Conservation (phyloP, 2,888 invertebrate species). For the Clanis bilineata region DNA sequence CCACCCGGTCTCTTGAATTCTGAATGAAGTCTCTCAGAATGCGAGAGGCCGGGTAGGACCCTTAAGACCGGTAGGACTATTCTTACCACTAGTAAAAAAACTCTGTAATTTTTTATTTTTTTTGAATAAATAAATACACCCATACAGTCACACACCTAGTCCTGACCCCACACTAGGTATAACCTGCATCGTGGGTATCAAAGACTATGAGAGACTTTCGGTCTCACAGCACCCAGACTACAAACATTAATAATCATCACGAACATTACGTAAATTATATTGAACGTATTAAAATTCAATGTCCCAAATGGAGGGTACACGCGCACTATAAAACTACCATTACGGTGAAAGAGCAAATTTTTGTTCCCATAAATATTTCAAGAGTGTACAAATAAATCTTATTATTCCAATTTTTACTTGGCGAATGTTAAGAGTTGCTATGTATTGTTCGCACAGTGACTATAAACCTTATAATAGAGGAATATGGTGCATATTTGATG, state of each 20-base stretch:
- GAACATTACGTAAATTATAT: background rate
- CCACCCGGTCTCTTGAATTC: no score
- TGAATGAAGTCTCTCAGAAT: no score
- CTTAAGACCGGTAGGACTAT: no score
- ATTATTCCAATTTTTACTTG: slow-evolving; percentile 61
- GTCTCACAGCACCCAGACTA: no score
- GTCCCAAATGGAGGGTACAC: background rate
- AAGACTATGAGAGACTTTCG: no score
- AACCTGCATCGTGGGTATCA: no score
- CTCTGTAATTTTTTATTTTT: no score
- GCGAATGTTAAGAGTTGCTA: slow-evolving; percentile 18
- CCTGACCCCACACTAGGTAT: no score
- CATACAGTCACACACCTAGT: no score
- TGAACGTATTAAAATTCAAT: background rate
- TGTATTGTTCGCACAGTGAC: background rate
- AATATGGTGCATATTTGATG: background rate
- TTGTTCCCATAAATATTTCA: slow-evolving; percentile 49
- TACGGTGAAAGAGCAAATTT: slow-evolving; percentile 1
- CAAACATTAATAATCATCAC: background rate
- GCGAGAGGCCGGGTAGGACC: no score
- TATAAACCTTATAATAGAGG: background rate
- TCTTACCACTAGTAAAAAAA: no score
- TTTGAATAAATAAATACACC: no score
- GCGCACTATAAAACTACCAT: slow-evolving; percentile 13
- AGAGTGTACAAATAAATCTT: slow-evolving; percentile 52